Evolutionary conservation across 2,797 vertebrate species (phyloP), one percentile per base, ranked within the genome.

Genomic region (Anguilla pacifica): DNA sequence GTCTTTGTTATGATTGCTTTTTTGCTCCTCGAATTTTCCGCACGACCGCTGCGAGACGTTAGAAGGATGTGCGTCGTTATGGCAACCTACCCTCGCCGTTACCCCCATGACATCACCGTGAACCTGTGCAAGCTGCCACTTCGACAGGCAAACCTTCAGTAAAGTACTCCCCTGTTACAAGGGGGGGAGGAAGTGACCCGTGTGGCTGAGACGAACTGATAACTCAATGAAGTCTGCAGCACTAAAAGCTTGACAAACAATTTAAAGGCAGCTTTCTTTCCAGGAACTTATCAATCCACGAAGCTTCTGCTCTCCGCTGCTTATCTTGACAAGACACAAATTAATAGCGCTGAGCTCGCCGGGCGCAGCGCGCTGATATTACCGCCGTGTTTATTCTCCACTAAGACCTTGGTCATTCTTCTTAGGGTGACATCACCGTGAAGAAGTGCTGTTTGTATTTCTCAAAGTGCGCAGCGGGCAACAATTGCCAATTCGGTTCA

Each of bases 171-270:
- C 49, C 19, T 25, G 19, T 25, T 22, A 46, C 19, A 25, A n/a
- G 72, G 31, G 13, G 13, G 72, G 31, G 13, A 3, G 19, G 49
- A n/a, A 46, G 17, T n/a, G 77, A 25, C n/a, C 22, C 6, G 77
- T 9, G 43, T 9, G 77, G 39, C 77, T 22, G 77, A 81, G 49
- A 49, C 43, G 3, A 49, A 49, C 77, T 81, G 77, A 81, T 81
- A 57, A 35, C 83, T 84, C 53, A 84, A 57, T 84, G 57, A 59
- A 51, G 4, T 57, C 83, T 59, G 15, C 55, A 55, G 83, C 57
- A 61, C 83, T 81, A 81, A 81, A 49, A 84, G 83, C 57, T n/a
- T 59, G 83, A 84, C 57, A 39, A 84, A 57, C 53, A 84, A 84
- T 57, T 61, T 84, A 84, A 59, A 57, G 53, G 10, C 5, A 17